Base-by-base conservation (phyloP, 2,888 invertebrate species). In the Coelopa pilipes region DNA sequence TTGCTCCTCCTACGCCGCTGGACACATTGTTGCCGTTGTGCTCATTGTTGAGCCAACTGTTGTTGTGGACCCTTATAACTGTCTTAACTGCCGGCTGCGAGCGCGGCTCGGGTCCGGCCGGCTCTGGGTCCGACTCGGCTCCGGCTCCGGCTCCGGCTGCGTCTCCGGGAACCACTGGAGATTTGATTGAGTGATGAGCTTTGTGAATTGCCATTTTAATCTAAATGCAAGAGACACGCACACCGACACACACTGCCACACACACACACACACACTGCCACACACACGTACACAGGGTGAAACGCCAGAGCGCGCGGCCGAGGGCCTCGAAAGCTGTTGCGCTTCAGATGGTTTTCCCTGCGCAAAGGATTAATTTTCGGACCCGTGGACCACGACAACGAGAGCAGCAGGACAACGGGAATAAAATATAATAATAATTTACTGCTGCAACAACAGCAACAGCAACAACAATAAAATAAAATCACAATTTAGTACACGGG, bases 151-250 rank as follows among this genome's bases (percentile, higher is more conserved):
- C 34, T 34, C 34, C 34, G 34, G 34, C 34, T 59, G 62, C 34
- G 5, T 34, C 62, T 34, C 21, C 67, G 19, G 45, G 55, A 73
- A 69, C 69, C 73, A 73, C 68, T 69, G 21, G 69, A 73, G 73
- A 69, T 59, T 74, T 74, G 66, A 74, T 71, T 74, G 70, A 74
- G 67, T 67, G 74, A 74, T 67, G 70, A 74, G 71, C 74, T 70
- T 62, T 74, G 71, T 50, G 74, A 74, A 60, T 71, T 70, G 74
- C 74, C 67, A 62, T 57, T 71, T 71, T 67, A 70, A 74, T 71
- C 70, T 71, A 53, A 60, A 74, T 70, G 70, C 67, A 60, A 45
- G 67, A 10, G 59, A 68, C 66, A 71, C 57, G 45, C 57, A 19
- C 15, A 55, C 68, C n/a, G 34, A 34, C 17, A 69, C 17, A 69